Evolutionary conservation across 1,140 invertebrate genomes (phyloP), one percentile per base, ranked within the genome.

Genomic region (Temnothorax longispinosus): DNA sequence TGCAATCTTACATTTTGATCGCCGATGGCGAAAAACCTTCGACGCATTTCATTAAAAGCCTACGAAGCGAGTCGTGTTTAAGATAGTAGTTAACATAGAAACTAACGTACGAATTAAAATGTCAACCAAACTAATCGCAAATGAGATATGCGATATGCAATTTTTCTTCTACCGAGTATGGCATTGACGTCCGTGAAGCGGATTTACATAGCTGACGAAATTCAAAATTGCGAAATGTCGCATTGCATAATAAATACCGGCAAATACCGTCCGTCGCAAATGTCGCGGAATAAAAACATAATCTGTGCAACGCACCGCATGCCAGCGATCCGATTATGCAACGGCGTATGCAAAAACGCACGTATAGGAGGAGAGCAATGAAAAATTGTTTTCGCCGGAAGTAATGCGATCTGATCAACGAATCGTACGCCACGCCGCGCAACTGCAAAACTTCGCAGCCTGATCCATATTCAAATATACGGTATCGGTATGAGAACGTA

Each of bases 381-480:
- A 60, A 84, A 84, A 78, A 60, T 60, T 32, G 27, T 47, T 74
- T 65, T 85, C n/a, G 75, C 84, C 72, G 75, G 75, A 85, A 65
- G 47, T 78, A 67, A 85, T 38, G 78, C 15, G 21, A 75, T 84
- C 54, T 47, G 41, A 62, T 84, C 80, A 21, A n/a, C 27, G 54
- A 84, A 50, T 50, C 35, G 67, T 56, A 84, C 54, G 54, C 18
- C n/a, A 72, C 21, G 52, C 38, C 35, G 21, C 35, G n/a, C 52
- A 54, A 62, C 54, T 44, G n/a, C 74, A 85, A 65, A 88, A 69
- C 72, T 62, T 78, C 3, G 3, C 47, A 38, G 21, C 32, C 38
- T 35, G 58, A 62, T 35, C 13, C n/a, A 21, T 44, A 56, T 50
- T 54, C 60, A 50, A 74, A 88, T 67, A 76, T 69, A 81, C 58